Base-by-base conservation (phyloP, 1,140 invertebrate species). In the Diorhabda elongata region DNA sequence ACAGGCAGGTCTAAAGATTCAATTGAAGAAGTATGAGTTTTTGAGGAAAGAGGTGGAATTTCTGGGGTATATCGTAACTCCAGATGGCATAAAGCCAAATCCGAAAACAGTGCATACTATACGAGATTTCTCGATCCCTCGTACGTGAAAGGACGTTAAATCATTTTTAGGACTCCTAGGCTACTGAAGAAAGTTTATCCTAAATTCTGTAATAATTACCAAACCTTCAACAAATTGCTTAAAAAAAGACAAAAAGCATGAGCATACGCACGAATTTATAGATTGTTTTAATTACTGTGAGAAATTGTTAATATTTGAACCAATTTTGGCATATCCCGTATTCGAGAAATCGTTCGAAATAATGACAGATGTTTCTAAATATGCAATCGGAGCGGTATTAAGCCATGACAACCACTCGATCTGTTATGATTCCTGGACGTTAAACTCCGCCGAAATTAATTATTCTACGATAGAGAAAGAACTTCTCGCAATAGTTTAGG, bases 21-120 rank as follows among this genome's bases (percentile, higher is more conserved):
- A 72, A 56, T 42, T 61, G 43, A 64, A 67, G n/a, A 70, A 72
- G 58, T 72, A 11, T 5, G 71, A 80, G 59, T 80, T 81, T 72
- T 68, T 83, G 26, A 69, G 73, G 67, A 75, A 78, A 63, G 79
- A 83, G 78, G 77, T 83, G 3, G 62, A 71, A 8, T 83, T 81
- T 74, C 67, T 77, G 44, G 74, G 75, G 8, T 71, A 75, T 66
- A 64, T 78, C 2, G 66, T 78, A 4, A 73, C 68, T 3, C 7
- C 44, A 7, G 60, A 74, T n/a, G 76, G 75, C 69, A 74, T 73
- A 42, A 73, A 70, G 71, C 69, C 72, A 42, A 73, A 79, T 61
- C 69, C 69, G n/a, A 71, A n/a, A 56, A 26, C 0, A 26, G 26
- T 26, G 26, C 26, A 26, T 26, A 1, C 26, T 26, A 26, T 26